Evolutionary conservation across 2,113 vertebrate species (phyloP).

Genomic region (Dascyllus trimaculatus): DNA sequence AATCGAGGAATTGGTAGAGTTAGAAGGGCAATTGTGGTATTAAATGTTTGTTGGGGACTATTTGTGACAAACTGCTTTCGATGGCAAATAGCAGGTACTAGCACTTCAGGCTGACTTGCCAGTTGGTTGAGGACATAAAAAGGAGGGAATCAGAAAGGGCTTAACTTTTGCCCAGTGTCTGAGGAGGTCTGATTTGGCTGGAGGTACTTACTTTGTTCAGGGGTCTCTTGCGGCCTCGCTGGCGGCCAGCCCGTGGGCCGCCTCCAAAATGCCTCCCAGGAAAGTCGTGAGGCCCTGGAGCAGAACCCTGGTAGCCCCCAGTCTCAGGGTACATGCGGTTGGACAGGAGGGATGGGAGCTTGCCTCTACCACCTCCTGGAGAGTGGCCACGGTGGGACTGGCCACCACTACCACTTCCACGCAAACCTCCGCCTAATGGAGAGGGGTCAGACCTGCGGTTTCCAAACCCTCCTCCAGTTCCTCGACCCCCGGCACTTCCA

Average conservation of each 20-base stretch:
- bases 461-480: conserved; percentile 82
- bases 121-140: conserved; percentile 40
- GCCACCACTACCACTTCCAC: conserved; percentile 81
- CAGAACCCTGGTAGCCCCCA: conserved; percentile 86
- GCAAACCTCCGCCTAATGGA: conserved; percentile 84
- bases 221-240: conserved; percentile 90
- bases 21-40: conserved; percentile 18
- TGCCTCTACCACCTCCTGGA: conserved; percentile 87
- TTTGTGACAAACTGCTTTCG: conserved; percentile 31
- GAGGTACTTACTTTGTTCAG: conserved; percentile 90
- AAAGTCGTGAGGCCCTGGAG: conserved; percentile 88
- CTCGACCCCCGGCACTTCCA: conserved; percentile 82
- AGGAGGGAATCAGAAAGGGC: conserved; percentile 65
- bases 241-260: conserved; percentile 87
- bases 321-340: conserved; percentile 90
- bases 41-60: conserved; percentile 13
- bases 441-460: conserved; percentile 85
- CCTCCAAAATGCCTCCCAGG: conserved; percentile 91
- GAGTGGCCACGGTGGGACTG: conserved; percentile 82
- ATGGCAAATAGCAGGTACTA: conserved; percentile 39
- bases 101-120: conserved; percentile 49
- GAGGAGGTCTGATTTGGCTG: conserved; percentile 69
- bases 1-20: conserved; percentile 24
- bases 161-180: conserved; percentile 63
- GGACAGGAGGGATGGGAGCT: conserved; percentile 94